A percentile compares a stretch with the other conserved stretches of the same genome.
Evolutionary conservation across 2,888 invertebrate genomes (phyloP).

Genomic region (Drosophila lutescens): DNA sequence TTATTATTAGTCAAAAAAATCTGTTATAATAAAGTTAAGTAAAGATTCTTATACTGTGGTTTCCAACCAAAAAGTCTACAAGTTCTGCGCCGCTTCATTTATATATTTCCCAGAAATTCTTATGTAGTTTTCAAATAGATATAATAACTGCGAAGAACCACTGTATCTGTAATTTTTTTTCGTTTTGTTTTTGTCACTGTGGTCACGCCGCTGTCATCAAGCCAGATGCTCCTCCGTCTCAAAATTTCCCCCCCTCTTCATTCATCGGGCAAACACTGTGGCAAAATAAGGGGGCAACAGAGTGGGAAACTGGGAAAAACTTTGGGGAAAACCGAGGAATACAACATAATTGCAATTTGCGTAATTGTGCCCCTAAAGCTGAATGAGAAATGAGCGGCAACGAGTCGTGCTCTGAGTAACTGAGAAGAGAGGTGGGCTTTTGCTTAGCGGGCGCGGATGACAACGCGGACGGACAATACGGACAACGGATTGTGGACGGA

Average conservation of each 20-base stretch:
- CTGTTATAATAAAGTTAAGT: too few relatives aligned
- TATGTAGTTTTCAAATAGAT: too few relatives aligned
- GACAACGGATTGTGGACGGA: constrained; percentile 21
- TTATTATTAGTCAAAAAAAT: too few relatives aligned
- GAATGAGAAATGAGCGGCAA: constrained; percentile 64
- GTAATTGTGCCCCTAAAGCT: constrained; percentile 69
- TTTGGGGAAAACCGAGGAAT: constrained; percentile 54
- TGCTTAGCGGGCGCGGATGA: constrained; percentile 46
- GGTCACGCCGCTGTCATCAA: constrained; percentile 60
- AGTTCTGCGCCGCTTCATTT: too few relatives aligned
- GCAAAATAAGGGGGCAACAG: constrained; percentile 4
- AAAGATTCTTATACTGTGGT: too few relatives aligned
- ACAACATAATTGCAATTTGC: constrained; percentile 72
- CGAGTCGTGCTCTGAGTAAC: constrained; percentile 50
- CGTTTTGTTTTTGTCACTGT: constrained; percentile 45
- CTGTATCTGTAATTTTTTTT: constrained; percentile 21
- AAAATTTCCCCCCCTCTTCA: constrained; percentile 6
- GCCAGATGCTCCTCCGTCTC: constrained; percentile 27
- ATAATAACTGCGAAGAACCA: constrained; percentile 16
- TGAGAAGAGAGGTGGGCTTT: constrained; percentile 46
- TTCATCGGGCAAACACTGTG: constrained; percentile 14
- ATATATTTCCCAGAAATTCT: too few relatives aligned
- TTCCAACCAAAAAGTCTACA: too few relatives aligned
- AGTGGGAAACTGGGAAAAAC: constrained; percentile 30
- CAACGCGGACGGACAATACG: constrained; percentile 11